Conservation (phyloP, 2,888 invertebrate species). For the Meteorus cinctellus region DNA sequence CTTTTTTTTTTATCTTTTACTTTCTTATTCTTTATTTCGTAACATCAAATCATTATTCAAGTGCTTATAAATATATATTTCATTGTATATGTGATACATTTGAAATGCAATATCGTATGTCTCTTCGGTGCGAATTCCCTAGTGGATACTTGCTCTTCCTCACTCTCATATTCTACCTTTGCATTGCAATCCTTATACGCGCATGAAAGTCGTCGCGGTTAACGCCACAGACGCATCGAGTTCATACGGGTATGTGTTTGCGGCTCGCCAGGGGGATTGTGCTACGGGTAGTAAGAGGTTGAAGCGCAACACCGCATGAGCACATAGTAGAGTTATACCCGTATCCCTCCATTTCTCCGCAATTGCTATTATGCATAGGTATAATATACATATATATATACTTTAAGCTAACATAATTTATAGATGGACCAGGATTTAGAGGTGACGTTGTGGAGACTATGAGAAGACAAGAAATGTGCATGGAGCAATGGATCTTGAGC, state of each 20-base stretch:
- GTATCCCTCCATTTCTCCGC: neutral
- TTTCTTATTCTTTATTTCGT: too few relatives aligned
- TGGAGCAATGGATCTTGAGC: neutral
- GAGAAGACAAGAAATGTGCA: neutral
- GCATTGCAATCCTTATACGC: neutral
- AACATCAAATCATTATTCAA: neutral
- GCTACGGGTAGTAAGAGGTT: conserved; percentile 36
- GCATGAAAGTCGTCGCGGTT: conserved; percentile 28
- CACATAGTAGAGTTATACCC: conserved; percentile 21
- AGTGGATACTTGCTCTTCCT: conserved; percentile 28
- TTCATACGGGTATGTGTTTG: conserved; percentile 41
- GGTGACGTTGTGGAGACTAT: neutral
- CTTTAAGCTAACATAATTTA: conserved; percentile 39
- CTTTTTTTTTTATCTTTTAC: neutral
- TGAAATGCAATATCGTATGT: conserved; percentile 32
- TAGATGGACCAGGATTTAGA: conserved; percentile 6
- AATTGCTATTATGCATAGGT: neutral
- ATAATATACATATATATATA: neutral
- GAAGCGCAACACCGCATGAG: conserved; percentile 37
- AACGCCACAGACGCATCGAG: conserved; percentile 30
- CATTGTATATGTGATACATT: conserved; percentile 7
- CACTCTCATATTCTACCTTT: conserved; percentile 16
- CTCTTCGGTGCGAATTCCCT: conserved; percentile 21
- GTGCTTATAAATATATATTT: conserved; percentile 2
- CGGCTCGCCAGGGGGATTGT: conserved; percentile 35